Percentiles rank a stretch among this genome's conserved stretches.
Evolutionary conservation across 2,113 vertebrate genomes (phyloP).

Genomic region (Sorex araneus): DNA sequence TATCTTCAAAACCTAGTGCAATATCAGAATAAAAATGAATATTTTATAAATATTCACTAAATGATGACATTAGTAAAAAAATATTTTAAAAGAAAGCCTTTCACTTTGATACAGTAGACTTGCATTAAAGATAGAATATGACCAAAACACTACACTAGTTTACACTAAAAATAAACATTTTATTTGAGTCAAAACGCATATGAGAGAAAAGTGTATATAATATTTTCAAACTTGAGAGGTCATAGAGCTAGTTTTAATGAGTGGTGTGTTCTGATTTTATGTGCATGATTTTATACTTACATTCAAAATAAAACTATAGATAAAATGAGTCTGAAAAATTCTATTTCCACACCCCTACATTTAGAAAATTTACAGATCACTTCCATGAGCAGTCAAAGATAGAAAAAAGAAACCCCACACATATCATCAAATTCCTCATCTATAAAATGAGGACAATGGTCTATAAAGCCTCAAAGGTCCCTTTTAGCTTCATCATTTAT

Average conservation of each 20-base stretch:
- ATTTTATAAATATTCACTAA: slow-evolving; percentile 18
- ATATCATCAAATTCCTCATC: slow-evolving; percentile 6
- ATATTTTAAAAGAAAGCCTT: not conserved
- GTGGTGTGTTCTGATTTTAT: not conserved
- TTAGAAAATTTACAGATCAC: slow-evolving; percentile 15
- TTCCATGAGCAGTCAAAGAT: not conserved
- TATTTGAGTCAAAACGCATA: not conserved
- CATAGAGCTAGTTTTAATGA: not conserved
- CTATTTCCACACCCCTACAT: not conserved
- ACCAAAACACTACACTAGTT: not conserved
- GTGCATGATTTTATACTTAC: not conserved
- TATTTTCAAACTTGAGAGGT: slow-evolving; percentile 4
- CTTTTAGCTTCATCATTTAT: slow-evolving; percentile 26
- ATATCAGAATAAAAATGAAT: not conserved
- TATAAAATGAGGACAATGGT: slow-evolving; percentile 38
- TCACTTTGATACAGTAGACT: not conserved
- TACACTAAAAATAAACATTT: not conserved
- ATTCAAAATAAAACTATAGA: not conserved
- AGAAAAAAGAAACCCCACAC: not conserved
- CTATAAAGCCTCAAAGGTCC: not conserved
- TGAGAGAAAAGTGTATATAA: not conserved
- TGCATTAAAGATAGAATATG: not conserved
- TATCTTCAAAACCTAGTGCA: not conserved
- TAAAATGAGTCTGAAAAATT: not conserved
- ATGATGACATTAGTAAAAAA: not conserved